Evolutionary conservation across 1,140 invertebrate species (phyloP), one percentile per base, ranked within the genome.

Genomic region (Drosophila baimaii): DNA sequence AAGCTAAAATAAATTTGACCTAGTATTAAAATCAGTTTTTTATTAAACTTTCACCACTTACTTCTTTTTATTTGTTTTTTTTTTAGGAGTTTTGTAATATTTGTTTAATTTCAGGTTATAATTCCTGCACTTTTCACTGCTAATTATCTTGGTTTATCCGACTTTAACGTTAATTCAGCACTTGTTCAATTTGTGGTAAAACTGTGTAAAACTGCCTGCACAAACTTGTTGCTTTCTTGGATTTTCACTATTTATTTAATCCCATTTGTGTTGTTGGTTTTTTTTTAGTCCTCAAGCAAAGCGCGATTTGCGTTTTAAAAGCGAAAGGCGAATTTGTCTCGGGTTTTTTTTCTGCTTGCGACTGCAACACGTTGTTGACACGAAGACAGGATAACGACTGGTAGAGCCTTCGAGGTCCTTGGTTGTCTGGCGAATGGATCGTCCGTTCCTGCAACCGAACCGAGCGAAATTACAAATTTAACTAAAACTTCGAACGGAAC

Each of bases 331-430:
- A 7, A 7, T 8, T 37, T 52, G 17, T 10, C 31, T 21, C 19
- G 31, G 4, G 29, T 43, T 41, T 33, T 52, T 33, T 35, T 31
- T 1, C 5, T 33, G 4, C 6, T 54, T 54, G 51, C 51, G 51
- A 35, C 51, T 54, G 88, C 90, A 91, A 91, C 90, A 91, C 90
- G 90, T 91, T 91, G 90, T 90, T 91, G 90, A 91, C 80, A 91
- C 90, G 91, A 86, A 90, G 90, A 88, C 84, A 80, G 90, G 77
- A 85, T 81, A 88, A 91, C 80, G 31, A 54, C 51, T 54, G 31
- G 4, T 7, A 13, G 15, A 2, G 35, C 9, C 19, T 12, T 31
- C 5, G 27, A 15, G n/a, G 6, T 15, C 31, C 0, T 37, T 13
- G 15, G 23, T 29, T 19, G 17, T 8, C 19, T 35, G 31, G 13